Conservation (phyloP, 2,113 vertebrate genomes). For the Eubucco bourcierii region DNA sequence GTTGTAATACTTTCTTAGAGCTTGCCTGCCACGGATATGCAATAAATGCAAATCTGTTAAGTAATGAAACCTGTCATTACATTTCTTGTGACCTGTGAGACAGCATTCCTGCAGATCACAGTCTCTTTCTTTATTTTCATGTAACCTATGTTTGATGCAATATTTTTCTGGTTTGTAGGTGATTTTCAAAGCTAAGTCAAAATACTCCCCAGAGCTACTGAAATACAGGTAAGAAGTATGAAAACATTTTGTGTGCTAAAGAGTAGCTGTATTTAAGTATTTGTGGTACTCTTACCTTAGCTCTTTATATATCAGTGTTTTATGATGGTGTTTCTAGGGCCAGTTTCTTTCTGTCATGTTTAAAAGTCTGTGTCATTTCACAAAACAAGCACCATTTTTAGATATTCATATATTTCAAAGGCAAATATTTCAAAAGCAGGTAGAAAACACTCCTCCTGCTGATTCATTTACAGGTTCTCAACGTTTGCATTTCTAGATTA, state of each 20-base stretch:
- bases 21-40: not conserved
- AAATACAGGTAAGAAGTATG: slow-evolving; percentile 85
- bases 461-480: not conserved
- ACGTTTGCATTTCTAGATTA: not conserved
- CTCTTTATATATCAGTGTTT: not conserved
- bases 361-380: not conserved
- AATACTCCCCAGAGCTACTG: slow-evolving; percentile 89
- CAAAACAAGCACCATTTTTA: not conserved
- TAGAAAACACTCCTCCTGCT: not conserved
- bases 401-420: not conserved
- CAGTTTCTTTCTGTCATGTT: not conserved
- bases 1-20: not conserved
- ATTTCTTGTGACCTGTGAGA: not conserved
- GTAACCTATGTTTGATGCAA: not conserved
- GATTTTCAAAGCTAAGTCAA: slow-evolving; percentile 95
- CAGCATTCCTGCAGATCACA: not conserved
- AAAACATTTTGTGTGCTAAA: not conserved
- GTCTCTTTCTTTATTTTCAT: not conserved
- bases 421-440: not conserved
- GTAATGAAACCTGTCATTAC: not conserved
- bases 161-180: slow-evolving; percentile 79
- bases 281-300: not conserved
- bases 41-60: not conserved
- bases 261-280: not conserved
- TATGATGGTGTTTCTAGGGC: not conserved